Conservation (phyloP, 2,113 vertebrate genomes). For the Rhadina sibilatrix region DNA sequence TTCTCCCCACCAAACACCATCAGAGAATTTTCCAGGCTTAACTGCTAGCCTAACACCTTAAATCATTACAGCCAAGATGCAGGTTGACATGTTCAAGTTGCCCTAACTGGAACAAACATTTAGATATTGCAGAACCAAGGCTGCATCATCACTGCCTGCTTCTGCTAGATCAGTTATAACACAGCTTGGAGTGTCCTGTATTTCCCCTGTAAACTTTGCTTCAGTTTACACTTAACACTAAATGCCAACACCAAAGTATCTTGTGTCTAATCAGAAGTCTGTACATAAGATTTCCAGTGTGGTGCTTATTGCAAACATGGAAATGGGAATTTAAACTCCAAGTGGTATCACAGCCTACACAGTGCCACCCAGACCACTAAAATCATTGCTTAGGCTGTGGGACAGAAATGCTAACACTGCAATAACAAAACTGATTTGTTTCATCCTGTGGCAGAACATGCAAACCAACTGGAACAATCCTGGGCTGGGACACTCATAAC, state of each 20-base stretch:
- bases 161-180: neutral
- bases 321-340: neutral
- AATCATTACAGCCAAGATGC: neutral
- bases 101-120: neutral
- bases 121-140: neutral
- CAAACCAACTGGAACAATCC: neutral
- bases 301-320: neutral
- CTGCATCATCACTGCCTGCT: neutral
- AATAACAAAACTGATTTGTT: neutral
- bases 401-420: neutral
- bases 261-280: neutral
- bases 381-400: neutral
- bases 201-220: neutral
- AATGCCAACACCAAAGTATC: neutral
- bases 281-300: neutral
- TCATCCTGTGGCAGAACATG: neutral
- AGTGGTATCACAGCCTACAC: neutral
- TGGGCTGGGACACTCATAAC: neutral
- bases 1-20: neutral
- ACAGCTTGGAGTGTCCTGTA: neutral
- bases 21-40: neutral
- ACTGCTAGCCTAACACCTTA: neutral
- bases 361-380: neutral
- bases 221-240: neutral
- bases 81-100: neutral